Evolutionary conservation across 2,888 invertebrate species (phyloP), one percentile per base, ranked within the genome.

Genomic region (Pyrgus malvae): DNA sequence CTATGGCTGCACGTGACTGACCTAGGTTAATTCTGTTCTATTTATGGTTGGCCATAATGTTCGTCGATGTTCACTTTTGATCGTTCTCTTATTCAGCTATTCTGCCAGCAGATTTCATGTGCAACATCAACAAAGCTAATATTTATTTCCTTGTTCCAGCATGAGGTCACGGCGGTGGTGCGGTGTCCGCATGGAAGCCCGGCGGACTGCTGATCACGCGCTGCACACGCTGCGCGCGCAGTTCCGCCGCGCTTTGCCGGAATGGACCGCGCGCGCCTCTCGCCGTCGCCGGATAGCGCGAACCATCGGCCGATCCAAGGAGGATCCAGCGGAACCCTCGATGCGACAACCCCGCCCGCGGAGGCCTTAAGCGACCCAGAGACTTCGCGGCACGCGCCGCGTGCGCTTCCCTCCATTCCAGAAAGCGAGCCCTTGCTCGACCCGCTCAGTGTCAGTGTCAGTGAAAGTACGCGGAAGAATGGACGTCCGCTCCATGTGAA

Each of bases 401-500:
- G 79, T 65, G 72, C 75, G 72, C 77, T 87, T 58, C 69, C 79
- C 62, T 68, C 84, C 61, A 83, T 86, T 62, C 87, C 86, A 55
- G 87, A 87, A 75, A 76, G 81, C 69, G 86, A 85, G 72, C 87
- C 86, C 53, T 69, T 88, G 69, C 78, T 87, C 57, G 74, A 70
- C 50, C 71, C 71, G 58, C 67, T 72, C 67, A 70, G 66, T 70
- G 69, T 66, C 62, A 68, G 69, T 69, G 71, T 71, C 42, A 60
- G 70, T 69, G 53, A 54, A 29, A 54, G 33, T 31, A 12, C 63
- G 57, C 76, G 64, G 70, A 78, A 55, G 75, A 80, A 79, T 57
- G 85, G 85, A 31, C 83, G 89, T 21, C 80, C 89, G 48, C 80
- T 92, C 60, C 93, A 90, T 70, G 93, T 93, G 57, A 91, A 93